These are phyloP conservation scores for Gulo gulo DNA, from an alignment of 2,113 vertebrate species.

Conservation along the genomic window DNA sequence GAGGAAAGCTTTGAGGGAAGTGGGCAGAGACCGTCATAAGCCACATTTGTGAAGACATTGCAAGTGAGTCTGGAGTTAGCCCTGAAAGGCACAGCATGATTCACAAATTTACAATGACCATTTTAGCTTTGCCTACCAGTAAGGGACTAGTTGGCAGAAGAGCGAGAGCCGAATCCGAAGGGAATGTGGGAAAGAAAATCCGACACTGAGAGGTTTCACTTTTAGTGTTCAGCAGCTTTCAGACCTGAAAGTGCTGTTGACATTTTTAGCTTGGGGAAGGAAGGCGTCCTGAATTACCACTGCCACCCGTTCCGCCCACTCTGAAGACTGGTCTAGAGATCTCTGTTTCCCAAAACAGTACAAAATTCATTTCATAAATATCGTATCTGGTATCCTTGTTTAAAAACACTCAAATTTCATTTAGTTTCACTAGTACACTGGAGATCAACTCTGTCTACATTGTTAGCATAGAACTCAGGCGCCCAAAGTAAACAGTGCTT, in stretches of 20 bases:
- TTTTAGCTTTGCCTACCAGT: neutral
- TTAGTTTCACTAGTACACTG: conserved; percentile 5
- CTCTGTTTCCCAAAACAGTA: neutral
- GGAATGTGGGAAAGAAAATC: conserved; percentile 11
- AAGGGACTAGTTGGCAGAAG: conserved; percentile 1
- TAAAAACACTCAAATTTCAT: conserved; percentile 35
- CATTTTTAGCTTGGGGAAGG: neutral
- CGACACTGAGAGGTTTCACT: neutral
- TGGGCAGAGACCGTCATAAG: neutral
- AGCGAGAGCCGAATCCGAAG: neutral
- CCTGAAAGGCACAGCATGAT: neutral
- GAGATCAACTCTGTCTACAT: neutral
- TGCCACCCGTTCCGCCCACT: neutral
- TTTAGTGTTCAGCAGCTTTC: conserved; percentile 24
- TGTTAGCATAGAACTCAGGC: conserved; percentile 18
- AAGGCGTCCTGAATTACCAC: conserved; percentile 33
- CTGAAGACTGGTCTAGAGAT: conserved; percentile 24
- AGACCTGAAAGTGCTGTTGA: neutral
- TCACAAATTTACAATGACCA: conserved; percentile 3
- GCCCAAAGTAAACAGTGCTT: neutral
- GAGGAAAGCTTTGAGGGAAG: neutral
- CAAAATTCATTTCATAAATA: neutral
- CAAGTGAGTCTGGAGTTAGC: neutral
- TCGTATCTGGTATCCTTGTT: neutral
- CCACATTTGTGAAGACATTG: conserved; percentile 9